Percentiles rank a stretch among this genome's conserved stretches.
Evolutionary conservation across 2,888 invertebrate genomes (phyloP).

Genomic region (Apoderus coryli): DNA sequence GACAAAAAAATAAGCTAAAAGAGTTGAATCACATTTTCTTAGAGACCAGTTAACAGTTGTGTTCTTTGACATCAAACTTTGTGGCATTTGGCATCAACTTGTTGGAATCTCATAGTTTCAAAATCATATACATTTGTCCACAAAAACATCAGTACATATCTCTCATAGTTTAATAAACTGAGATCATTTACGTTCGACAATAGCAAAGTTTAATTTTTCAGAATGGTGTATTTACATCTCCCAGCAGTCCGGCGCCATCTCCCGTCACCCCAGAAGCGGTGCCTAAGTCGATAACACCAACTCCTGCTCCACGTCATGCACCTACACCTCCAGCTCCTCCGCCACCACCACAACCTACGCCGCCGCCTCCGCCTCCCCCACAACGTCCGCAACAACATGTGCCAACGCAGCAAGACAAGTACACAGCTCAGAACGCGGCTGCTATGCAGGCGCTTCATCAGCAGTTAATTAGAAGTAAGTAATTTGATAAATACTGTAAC

Average conservation of each 20-base stretch:
- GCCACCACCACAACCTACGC: conserved; percentile 37
- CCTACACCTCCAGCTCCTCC: conserved; percentile 36
- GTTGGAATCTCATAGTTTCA: no score
- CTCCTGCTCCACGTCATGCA: conserved; percentile 37
- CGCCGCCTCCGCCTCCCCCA: conserved; percentile 27
- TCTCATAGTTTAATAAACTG: no score
- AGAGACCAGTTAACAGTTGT: no score
- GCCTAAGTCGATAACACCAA: conserved; percentile 37
- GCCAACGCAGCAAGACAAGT: conserved; percentile 34
- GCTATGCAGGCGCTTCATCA: conserved; percentile 76
- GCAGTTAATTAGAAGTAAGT: conserved; percentile 62
- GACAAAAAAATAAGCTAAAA: no score
- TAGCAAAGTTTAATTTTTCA: no score
- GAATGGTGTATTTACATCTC: conserved; percentile 33
- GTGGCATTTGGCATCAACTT: no score
- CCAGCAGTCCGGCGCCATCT: conserved; percentile 37
- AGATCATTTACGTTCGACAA: no score
- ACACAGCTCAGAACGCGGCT: conserved; percentile 40
- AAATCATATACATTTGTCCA: no score
- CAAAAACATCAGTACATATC: no score
- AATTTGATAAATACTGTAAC: no score
- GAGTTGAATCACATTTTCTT: no score
- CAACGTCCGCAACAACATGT: conserved; percentile 14
- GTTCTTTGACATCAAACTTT: no score
- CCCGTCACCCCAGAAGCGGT: conserved; percentile 39